phyloP scores from a whole-genome alignment of 2,888 invertebrate genomes.

The Dendrolimus houi region DNA sequence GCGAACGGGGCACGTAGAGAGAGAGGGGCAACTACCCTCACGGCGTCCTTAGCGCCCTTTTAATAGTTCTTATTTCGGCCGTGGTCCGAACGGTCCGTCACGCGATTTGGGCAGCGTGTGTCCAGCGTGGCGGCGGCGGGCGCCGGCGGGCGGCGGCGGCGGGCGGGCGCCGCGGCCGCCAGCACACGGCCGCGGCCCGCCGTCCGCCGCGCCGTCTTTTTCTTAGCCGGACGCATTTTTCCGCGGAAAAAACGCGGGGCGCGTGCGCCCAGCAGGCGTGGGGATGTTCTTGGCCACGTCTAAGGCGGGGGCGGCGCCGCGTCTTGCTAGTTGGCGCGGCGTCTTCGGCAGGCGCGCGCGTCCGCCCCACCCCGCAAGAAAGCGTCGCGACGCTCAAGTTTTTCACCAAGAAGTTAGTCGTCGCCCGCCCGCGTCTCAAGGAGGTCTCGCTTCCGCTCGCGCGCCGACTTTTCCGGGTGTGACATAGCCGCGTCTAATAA shows the following conservation, averaged over 20 bases:
- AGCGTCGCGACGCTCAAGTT: conserved; percentile 73
- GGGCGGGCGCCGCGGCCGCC: conserved; percentile 15
- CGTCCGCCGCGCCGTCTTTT: conserved; percentile 61
- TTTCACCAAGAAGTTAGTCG: conserved; percentile 78
- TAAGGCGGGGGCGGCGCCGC: conserved; percentile 75
- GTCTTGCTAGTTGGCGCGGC: conserved; percentile 75
- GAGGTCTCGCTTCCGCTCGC: conserved; percentile 68
- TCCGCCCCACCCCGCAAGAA: conserved; percentile 74
- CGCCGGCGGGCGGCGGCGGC: conserved; percentile 20
- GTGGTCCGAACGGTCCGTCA: conserved; percentile 60
- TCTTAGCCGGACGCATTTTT: conserved; percentile 75
- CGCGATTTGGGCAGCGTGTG: conserved; percentile 36
- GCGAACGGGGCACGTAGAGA: conserved; percentile 56
- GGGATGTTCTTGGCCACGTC: conserved; percentile 73
- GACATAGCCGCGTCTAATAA: conserved; percentile 21
- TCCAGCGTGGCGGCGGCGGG: conserved; percentile 28
- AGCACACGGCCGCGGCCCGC: conserved; percentile 29
- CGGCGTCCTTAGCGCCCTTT: conserved; percentile 61
- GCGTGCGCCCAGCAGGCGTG: conserved; percentile 69
- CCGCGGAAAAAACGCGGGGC: conserved; percentile 73
- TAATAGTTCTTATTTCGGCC: conserved; percentile 68
- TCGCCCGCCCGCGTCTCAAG: conserved; percentile 75
- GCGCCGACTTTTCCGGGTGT: conserved; percentile 43
- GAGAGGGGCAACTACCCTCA: conserved; percentile 58
- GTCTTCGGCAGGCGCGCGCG: conserved; percentile 73